Evolutionary conservation across 2,113 vertebrate species (phyloP).

Genomic region (Pardalotus punctatus): DNA sequence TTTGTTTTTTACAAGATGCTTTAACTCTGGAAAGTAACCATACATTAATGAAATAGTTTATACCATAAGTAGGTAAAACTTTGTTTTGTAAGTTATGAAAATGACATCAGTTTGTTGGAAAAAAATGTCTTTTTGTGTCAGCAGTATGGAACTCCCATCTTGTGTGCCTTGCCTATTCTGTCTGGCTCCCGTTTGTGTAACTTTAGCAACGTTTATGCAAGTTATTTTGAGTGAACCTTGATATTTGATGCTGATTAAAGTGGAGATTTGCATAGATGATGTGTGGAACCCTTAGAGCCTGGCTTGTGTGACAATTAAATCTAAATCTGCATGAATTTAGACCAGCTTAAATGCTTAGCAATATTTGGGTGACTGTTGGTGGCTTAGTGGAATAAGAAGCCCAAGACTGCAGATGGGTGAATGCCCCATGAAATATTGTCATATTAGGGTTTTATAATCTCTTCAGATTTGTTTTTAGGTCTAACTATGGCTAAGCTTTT

Average conservation of each 20-base stretch:
- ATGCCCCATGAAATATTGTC: not conserved
- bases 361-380: not conserved
- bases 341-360: constrained; percentile 46
- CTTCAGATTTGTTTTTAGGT: not conserved
- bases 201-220: not conserved
- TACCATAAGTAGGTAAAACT: not conserved
- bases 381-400: constrained; percentile 25
- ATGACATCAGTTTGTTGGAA: not conserved
- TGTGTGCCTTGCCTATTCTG: not conserved
- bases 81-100: not conserved
- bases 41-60: not conserved
- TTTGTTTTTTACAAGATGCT: not conserved
- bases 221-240: not conserved
- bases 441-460: not conserved
- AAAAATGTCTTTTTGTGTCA: not conserved
- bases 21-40: not conserved
- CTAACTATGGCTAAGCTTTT: not conserved
- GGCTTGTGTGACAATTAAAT: not conserved
- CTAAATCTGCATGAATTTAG: constrained; percentile 35
- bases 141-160: not conserved
- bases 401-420: not conserved
- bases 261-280: constrained; percentile 19
- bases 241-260: not conserved
- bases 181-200: not conserved
- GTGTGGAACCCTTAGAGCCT: not conserved